phyloP scores from a whole-genome alignment of 2,797 vertebrate genomes.

The Onychomys leucogaster region DNA sequence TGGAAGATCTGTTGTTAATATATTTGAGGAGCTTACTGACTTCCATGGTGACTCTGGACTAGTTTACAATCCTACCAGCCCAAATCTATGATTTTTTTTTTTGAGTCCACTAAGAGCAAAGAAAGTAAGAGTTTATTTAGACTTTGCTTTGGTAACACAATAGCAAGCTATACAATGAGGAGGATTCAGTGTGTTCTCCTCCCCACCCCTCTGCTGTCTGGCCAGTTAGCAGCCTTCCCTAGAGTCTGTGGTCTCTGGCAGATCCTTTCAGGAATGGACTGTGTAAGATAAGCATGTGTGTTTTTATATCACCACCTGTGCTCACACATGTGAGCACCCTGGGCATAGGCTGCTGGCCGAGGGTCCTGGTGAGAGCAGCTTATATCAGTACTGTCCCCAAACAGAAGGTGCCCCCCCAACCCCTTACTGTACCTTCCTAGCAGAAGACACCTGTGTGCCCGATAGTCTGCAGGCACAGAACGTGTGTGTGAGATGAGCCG shows the following conservation, averaged over 20 bases:
- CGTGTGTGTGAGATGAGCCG: neutral
- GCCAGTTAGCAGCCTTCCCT: neutral
- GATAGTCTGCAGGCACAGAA: neutral
- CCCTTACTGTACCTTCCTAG: neutral
- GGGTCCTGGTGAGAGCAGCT: neutral
- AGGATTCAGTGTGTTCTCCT: neutral
- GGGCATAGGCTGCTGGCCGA: neutral
- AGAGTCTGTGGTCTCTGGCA: neutral
- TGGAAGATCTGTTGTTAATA: neutral
- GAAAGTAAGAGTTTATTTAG: neutral
- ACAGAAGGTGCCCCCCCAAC: neutral
- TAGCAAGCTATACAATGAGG: neutral
- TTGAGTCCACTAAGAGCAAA: neutral
- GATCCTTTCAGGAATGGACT: neutral
- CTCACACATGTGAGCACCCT: neutral
- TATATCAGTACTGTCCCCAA: neutral
- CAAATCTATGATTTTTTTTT: neutral
- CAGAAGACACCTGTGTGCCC: neutral
- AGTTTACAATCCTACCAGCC: neutral
- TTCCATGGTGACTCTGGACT: neutral
- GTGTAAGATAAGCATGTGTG: neutral
- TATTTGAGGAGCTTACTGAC: neutral
- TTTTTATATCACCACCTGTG: neutral
- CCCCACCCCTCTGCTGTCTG: neutral
- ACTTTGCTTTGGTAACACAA: neutral